Percentiles rank a stretch among this genome's conserved stretches.
Conservation (phyloP, 2,797 vertebrate genomes). For the Oryzias dopingdopingensis region DNA sequence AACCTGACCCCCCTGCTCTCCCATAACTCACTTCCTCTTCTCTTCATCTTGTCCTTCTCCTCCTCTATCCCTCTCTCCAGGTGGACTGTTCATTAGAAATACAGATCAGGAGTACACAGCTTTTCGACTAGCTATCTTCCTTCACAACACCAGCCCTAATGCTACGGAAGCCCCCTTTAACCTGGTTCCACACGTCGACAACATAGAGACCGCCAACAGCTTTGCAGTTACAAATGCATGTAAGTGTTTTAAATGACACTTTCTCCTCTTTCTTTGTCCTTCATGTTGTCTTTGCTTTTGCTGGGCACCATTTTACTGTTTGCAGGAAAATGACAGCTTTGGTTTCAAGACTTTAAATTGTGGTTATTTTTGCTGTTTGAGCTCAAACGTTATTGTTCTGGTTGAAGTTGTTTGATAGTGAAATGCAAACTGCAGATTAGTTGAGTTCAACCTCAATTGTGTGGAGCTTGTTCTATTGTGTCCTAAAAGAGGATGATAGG, state of each 20-base stretch:
- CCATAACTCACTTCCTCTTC: conserved; percentile 55
- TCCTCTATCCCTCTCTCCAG: conserved; percentile 1
- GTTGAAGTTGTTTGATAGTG: too few relatives aligned
- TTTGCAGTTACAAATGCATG: conserved; percentile 99
- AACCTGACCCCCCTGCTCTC: conserved; percentile 15
- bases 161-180: conserved; percentile 97
- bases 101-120: conserved; percentile 99
- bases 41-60: conserved; percentile 33
- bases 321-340: too few relatives aligned
- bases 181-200: conserved; percentile 99
- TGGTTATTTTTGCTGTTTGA: too few relatives aligned
- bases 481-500: too few relatives aligned
- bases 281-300: conserved; percentile 46
- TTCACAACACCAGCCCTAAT: conserved; percentile 98
- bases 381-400: too few relatives aligned
- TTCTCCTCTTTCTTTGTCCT: conserved; percentile 20
- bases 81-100: conserved; percentile 97
- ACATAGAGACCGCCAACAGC: conserved; percentile 99
- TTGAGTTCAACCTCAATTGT: too few relatives aligned
- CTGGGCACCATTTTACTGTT: conserved; percentile 73
- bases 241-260: conserved; percentile 74
- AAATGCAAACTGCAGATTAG: too few relatives aligned
- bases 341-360: too few relatives aligned
- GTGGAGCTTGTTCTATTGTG: too few relatives aligned
- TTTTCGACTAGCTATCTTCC: conserved; percentile 97